Base-by-base conservation (phyloP, 2,888 invertebrate species). In the Synanthedon formicaeformis region DNA sequence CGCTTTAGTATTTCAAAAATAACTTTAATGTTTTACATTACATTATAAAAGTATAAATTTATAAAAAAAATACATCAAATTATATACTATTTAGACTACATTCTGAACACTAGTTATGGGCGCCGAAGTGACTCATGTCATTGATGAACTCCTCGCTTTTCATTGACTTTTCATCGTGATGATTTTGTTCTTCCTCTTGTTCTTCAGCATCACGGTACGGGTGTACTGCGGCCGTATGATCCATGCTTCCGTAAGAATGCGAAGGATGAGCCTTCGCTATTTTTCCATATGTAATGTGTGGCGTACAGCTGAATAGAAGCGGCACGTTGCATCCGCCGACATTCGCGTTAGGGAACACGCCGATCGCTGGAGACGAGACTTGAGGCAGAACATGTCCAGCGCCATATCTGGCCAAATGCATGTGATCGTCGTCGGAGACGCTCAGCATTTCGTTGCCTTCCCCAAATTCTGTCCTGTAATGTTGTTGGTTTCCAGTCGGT, bases 281-380 rank as follows among this genome's bases (percentile, higher is more conserved):
- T 6, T 66, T 70, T 0, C 84, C 85, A 1, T 73, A 64, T 1
- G 75, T 72, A 54, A 87, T 71, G 0, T 77, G 71, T 0, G 86
- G 86, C 1, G 83, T 69, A 53, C 86, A 87, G 59, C 81, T 84
- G 56, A 87, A 71, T 48, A 86, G 65, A 8, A 86, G 63, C 0
- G 86, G 86, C 3, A 83, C 71, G 48, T 67, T 73, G 58, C 81
- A 81, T 0, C 77, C 76, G 13, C 76, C 76, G 0, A 66, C 65
- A 50, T 78, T 76, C 0, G 75, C 78, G 50, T 73, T 77, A 1
- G 83, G 82, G 62, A 84, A 85, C 53, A 82, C 67, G 2, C 82
- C 78, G 8, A 71, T 69, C 0, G 76, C 75, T 5, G 75, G 65
- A 1, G 66, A 16, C 2, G 73, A 53, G 4, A 58, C 57, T 2